Evolutionary conservation across 2,113 vertebrate genomes (phyloP).

Genomic region (Myotis lucifugus): DNA sequence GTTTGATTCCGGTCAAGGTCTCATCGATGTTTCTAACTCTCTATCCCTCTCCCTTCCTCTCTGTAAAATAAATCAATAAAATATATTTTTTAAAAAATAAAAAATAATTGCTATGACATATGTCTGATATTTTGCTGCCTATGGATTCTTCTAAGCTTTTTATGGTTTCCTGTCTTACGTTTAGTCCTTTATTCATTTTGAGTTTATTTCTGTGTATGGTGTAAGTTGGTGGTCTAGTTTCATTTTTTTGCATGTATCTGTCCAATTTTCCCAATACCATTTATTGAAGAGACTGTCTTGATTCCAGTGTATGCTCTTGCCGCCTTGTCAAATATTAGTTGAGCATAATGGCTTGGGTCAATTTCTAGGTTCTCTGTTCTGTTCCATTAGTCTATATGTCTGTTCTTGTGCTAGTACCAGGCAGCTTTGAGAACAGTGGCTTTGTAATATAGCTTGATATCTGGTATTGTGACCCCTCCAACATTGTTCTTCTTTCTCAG

Average conservation of each 20-base stretch:
- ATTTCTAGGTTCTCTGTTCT: not conserved
- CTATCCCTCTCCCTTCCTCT: too few relatives aligned
- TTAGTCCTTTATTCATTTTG: not conserved
- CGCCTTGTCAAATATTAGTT: not conserved
- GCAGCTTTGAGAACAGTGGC: not conserved
- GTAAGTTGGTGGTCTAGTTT: not conserved
- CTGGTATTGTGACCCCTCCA: not conserved
- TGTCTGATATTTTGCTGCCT: too few relatives aligned
- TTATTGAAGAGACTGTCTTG: not conserved
- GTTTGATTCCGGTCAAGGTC: too few relatives aligned
- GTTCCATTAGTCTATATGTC: not conserved
- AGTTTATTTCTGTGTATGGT: not conserved
- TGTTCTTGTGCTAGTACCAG: not conserved
- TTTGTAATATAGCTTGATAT: not conserved
- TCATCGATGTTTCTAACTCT: too few relatives aligned
- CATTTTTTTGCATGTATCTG: not conserved
- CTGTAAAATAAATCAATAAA: too few relatives aligned
- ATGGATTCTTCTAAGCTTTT: not conserved
- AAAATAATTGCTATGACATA: too few relatives aligned
- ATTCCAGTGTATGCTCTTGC: not conserved
- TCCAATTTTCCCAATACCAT: not conserved
- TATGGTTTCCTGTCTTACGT: not conserved
- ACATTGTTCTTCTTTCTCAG: not conserved
- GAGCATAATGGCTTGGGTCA: not conserved
- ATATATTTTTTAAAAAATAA: too few relatives aligned